Evolutionary conservation across 2,888 invertebrate genomes (phyloP).

Genomic region (Ormyrus pomaceus): DNA sequence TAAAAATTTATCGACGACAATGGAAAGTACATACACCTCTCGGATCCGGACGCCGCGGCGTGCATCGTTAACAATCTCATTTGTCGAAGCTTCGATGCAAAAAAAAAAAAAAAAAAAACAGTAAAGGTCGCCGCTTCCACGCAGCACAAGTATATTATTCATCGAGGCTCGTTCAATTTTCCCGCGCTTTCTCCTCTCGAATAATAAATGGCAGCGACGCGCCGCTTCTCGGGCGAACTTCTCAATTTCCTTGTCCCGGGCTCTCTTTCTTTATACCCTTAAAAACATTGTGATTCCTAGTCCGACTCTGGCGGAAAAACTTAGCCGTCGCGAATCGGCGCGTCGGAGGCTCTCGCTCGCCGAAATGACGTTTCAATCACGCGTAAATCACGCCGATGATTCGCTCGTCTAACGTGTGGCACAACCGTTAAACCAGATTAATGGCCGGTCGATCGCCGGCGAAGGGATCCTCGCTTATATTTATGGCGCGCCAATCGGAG

Average conservation of each 20-base stretch:
- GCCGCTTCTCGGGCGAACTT: slow-evolving; percentile 15
- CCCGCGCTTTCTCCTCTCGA: slow-evolving; percentile 46
- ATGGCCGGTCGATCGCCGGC: slow-evolving; percentile 13
- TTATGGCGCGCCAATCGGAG: no score
- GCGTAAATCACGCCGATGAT: slow-evolving; percentile 58
- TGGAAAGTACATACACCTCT: neutral
- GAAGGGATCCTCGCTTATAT: no score
- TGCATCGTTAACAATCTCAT: neutral
- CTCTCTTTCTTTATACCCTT: no score
- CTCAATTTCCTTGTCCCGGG: neutral
- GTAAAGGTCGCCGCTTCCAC: neutral
- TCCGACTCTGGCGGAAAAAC: neutral
- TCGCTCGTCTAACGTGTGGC: slow-evolving; percentile 11
- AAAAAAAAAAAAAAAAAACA: slow-evolving; percentile 7
- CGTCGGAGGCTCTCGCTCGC: neutral
- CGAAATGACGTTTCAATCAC: slow-evolving; percentile 57
- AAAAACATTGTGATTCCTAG: no score
- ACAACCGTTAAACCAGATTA: slow-evolving; percentile 59
- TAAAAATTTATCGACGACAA: neutral
- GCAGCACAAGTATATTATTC: neutral
- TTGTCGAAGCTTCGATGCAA: neutral
- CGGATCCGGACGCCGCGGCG: slow-evolving; percentile 2
- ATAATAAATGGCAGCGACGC: slow-evolving; percentile 14
- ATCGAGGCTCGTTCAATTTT: slow-evolving; percentile 19
- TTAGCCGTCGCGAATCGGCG: neutral